phyloP scores from a whole-genome alignment of 2,113 vertebrate species.

The Microtus richardsoni region DNA sequence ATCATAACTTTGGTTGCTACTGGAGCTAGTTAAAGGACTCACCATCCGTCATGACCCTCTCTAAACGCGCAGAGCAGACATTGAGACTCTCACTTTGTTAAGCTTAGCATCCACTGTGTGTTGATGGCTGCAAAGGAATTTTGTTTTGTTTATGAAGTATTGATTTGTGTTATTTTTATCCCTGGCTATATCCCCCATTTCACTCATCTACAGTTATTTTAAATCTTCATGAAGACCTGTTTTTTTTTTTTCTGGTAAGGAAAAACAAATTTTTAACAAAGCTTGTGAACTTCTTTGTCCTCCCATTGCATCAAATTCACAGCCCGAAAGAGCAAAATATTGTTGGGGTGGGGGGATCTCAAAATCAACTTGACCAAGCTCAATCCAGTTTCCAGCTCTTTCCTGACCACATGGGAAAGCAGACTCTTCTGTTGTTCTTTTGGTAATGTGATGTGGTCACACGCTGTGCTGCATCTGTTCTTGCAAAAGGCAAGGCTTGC shows the following conservation, averaged over 20 bases:
- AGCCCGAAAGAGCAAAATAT: neutral
- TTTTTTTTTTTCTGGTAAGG: neutral
- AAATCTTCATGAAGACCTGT: neutral
- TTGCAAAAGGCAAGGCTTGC: neutral
- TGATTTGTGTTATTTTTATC: neutral
- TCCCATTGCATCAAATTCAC: neutral
- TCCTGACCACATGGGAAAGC: neutral
- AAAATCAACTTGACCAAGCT: neutral
- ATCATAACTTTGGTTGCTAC: neutral
- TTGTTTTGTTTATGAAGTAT: neutral
- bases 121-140: neutral
- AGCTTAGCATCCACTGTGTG: neutral
- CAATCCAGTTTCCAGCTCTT: slow-evolving; percentile 20
- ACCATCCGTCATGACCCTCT: neutral
- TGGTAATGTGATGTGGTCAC: neutral
- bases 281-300: neutral
- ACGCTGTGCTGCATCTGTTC: neutral
- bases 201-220: neutral
- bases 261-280: neutral
- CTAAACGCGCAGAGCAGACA: neutral
- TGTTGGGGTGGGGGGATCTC: neutral
- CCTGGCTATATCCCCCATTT: neutral
- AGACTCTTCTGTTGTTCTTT: neutral
- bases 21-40: neutral
- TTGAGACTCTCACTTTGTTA: neutral